Percentiles rank a stretch among this genome's conserved stretches.
Conservation (phyloP, 2,888 invertebrate species). For the Portevinia maculata region DNA sequence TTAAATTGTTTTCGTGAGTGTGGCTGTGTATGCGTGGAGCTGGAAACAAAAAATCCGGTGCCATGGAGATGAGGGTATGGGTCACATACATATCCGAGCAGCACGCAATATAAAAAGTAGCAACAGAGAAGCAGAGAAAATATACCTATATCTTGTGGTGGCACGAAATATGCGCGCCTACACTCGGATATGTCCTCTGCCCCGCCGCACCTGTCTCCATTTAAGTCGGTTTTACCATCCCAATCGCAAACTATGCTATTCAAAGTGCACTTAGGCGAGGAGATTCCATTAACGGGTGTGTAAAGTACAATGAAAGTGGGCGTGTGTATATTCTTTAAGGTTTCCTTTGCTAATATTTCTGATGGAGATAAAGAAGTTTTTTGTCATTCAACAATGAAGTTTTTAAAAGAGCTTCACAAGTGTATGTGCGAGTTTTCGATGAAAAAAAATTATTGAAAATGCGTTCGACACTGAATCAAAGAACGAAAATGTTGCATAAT, state of each 20-base stretch:
- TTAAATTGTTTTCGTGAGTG: conserved; percentile 49
- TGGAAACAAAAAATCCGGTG: neutral
- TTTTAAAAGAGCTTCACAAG: neutral
- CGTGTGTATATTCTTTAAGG: conserved; percentile 20
- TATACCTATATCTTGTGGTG: conserved; percentile 65
- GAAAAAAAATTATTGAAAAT: neutral
- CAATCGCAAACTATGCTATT: conserved; percentile 65
- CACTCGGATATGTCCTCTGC: conserved; percentile 40
- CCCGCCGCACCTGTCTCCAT: conserved; percentile 16
- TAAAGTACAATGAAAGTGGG: conserved; percentile 24
- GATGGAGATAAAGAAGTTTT: conserved; percentile 19
- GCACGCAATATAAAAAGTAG: conserved; percentile 25
- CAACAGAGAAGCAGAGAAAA: conserved; percentile 47
- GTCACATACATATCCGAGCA: conserved; percentile 53
- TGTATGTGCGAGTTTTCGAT: neutral
- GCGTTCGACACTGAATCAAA: neutral
- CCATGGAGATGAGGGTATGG: conserved; percentile 49
- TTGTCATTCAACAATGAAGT: neutral
- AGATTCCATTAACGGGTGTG: conserved; percentile 74
- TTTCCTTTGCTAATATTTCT: conserved; percentile 64
- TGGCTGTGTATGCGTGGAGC: conserved; percentile 27
- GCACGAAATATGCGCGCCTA: conserved; percentile 73
- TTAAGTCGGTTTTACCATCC: conserved; percentile 45
- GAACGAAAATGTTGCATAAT: neutral
- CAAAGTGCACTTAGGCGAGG: conserved; percentile 72